Evolutionary conservation across 2,113 vertebrate species (phyloP).

Genomic region (Oryzias curvinotus): DNA sequence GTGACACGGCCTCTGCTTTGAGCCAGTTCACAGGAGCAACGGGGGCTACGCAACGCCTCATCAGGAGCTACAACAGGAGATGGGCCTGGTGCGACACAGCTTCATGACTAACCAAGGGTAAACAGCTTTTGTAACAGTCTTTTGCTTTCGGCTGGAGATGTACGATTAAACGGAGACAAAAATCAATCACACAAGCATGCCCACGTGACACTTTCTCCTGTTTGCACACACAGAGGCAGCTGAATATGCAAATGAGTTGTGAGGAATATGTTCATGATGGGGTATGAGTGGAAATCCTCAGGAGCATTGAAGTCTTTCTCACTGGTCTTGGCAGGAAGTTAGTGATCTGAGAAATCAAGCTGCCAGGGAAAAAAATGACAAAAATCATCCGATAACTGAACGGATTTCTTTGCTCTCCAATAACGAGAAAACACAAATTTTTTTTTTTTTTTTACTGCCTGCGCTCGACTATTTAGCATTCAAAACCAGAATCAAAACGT

Average conservation of each 20-base stretch:
- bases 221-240: conserved; percentile 63
- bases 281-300: conserved; percentile 54
- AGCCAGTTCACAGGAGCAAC: conserved; percentile 56
- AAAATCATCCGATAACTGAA: conserved; percentile 9
- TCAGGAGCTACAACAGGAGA: conserved; percentile 37
- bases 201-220: conserved; percentile 53
- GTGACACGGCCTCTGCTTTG: conserved; percentile 57
- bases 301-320: conserved; percentile 46
- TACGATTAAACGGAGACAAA: conserved; percentile 9
- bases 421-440: background rate
- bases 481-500: conserved; percentile 63
- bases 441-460: conserved; percentile 40
- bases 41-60: conserved; percentile 38
- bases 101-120: conserved; percentile 45
- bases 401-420: no score
- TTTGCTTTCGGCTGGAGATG: conserved; percentile 45
- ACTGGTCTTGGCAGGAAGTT: conserved; percentile 34
- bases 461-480: conserved; percentile 67
- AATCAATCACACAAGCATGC: conserved; percentile 28
- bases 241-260: conserved; percentile 69
- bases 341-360: conserved; percentile 10
- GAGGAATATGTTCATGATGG: conserved; percentile 54
- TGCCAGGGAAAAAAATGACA: conserved; percentile 23
- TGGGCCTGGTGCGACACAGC: conserved; percentile 8
- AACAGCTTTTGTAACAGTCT: conserved; percentile 63